Evolutionary conservation across 2,888 invertebrate genomes (phyloP), one percentile per base, ranked within the genome.

Genomic region (Drosophila ezoana): DNA sequence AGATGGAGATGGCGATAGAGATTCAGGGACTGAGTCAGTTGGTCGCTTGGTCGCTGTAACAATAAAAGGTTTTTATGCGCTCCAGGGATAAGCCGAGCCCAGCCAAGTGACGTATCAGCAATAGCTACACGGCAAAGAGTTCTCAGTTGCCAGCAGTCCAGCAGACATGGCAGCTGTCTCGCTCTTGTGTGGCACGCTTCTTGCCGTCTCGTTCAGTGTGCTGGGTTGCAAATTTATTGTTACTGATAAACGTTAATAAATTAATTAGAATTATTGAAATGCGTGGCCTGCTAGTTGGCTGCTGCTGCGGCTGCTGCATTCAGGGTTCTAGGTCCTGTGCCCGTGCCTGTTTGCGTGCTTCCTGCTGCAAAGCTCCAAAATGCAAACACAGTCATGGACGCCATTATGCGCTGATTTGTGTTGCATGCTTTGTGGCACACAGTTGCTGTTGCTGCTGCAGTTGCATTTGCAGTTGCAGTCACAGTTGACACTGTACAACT

Each of bases 251-350:
- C 91, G 90, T 91, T 91, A 91, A 91, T 91, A 91, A 91, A 91
- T 91, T 91, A 91, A 91, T 91, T 91, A 91, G 91, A 91, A 91
- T 90, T 91, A 91, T 91, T 91, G 91, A 91, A 91, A 91, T 91
- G 91, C 85, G 79, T 81, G 72, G 70, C 61, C 48, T 52, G 51
- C 47, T 35, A 51, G n/a, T 65, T 57, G 57, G 38, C 41, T 56
- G 32, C 77, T 65, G 66, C 38, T 38, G 14, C n/a, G 4, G 33
- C 32, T 51, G 33, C 14, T 53, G 57, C 43, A 62, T 44, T 44
- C 62, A 63, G 47, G 56, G 28, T 37, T 59, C 41, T 47, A 57
- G 47, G 52, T 72, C 37, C 66, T 49, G 28, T 28, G 28, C 6
- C 23, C 1, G 38, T 1, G 44, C 23, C 48, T 44, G 52, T 54